Base-by-base conservation (phyloP, 2,888 invertebrate genomes). In the Siphlonurus alternatus region DNA sequence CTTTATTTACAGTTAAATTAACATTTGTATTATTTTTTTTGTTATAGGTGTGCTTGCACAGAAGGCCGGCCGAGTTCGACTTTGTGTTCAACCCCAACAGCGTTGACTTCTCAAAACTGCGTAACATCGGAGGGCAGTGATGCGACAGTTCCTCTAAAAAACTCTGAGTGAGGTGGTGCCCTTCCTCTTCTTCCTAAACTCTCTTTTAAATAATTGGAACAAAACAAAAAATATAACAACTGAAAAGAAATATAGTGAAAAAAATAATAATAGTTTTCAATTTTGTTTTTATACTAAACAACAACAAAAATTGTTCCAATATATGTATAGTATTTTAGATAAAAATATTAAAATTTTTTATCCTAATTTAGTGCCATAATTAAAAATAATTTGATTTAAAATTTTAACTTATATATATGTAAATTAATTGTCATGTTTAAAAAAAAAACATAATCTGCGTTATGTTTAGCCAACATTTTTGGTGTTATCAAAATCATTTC, bases 1-100 rank as follows among this genome's bases (percentile, higher is more conserved):
- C n/a, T n/a, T n/a, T n/a, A n/a, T n/a, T n/a, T n/a, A n/a, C n/a
- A n/a, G n/a, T n/a, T 10, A 2, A 61, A 61, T 18, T 19, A 20
- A 61, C 7, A 18, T 38, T 10, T n/a, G 18, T 2, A 51, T 60
- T 53, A 61, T 54, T 59, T 51, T 66, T 63, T 65, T 64, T 22
- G 18, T 65, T 65, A 15, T 65, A 69, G 69, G 69, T 69, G 59
- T 68, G 67, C 51, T 53, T 69, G 60, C 54, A 67, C 24, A 66
- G 65, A 61, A 66, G 69, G 65, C 65, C 69, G n/a, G 63, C 67
- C 66, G 67, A 66, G 7, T 64, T 59, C n/a, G 67, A 68, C 20
- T 61, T 69, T 53, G 68, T 56, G 56, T 22, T 22, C 19, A 56
- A 22, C 20, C 56, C 56, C 5, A 56, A 22, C n/a, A 22, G 7